Base-by-base conservation (phyloP, 2,113 vertebrate genomes). In the Pogonocichla stellata region DNA sequence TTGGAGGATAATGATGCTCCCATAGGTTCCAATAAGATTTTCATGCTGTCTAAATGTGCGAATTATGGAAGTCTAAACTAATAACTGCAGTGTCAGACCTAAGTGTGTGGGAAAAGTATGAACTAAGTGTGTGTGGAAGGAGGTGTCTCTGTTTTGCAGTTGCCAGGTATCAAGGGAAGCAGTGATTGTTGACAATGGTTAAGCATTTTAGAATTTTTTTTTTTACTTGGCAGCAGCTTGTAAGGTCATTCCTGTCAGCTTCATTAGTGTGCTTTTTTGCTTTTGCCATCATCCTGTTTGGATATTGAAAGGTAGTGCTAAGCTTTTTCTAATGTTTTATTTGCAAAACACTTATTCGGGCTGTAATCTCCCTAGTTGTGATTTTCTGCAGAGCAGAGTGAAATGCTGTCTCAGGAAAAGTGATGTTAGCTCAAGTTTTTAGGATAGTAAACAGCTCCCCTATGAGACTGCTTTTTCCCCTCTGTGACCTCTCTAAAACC, bases 61-160 rank as follows among this genome's bases (percentile, higher is more conserved):
- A 91, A 86, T 69, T 83, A 31, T 7, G 16, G 23, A 62, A 20
- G 13, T 82, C 69, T 92, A 72, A 94, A 79, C 71, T 92, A 94
- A 88, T 82, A 91, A 92, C 51, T 81, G 9, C 29, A 17, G 25
- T 23, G 18, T 75, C 57, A 91, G 48, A 36, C 33, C 43, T 67
- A 23, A 31, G 9, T 42, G 45, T 74, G 81, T 92, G 81, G 53
- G 48, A 84, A 80, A 95, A 83, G 45, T 57, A 81, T 80, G 62
- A 92, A 73, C 90, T 91, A 60, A 47, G 54, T 2, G 1, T 22
- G 36, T 67, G 22, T 58, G 17, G 31, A 84, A 56, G 74, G 70
- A 85, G 34, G 71, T 86, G 78, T 85, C 47, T 94, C 85, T 95
- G 91, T 88, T 92, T 92, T 82, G 84, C 19, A 62, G 19, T 92